phyloP scores from a whole-genome alignment of 2,888 invertebrate genomes.

The Leptarthrus brevirostris region DNA sequence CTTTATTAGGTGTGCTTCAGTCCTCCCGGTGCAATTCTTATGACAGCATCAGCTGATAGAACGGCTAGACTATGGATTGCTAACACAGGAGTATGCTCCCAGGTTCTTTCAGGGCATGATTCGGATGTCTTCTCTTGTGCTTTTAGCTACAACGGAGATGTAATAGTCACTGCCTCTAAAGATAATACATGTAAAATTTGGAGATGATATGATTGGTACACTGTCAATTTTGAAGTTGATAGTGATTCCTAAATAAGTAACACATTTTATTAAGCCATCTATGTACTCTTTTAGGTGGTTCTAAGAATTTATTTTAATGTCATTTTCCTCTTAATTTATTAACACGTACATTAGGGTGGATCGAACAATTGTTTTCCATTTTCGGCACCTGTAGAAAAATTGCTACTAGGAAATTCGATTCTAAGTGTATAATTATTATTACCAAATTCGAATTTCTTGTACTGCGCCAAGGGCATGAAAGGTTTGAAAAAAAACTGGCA shows the following conservation, averaged over 20 bases:
- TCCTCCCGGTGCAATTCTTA: conserved; percentile 78
- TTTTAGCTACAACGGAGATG: conserved; percentile 82
- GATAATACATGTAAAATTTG: conserved; percentile 85
- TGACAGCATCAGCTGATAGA: conserved; percentile 82
- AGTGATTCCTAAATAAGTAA: conserved; percentile 20
- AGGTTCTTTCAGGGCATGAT: conserved; percentile 80
- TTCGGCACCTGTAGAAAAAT: no score
- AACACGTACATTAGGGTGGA: no score
- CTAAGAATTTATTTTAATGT: no score
- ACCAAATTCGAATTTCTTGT: no score
- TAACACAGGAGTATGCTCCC: conserved; percentile 75
- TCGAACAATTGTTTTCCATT: no score
- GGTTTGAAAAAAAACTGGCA: no score
- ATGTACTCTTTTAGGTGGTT: no score
- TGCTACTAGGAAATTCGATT: no score
- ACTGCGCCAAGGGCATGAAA: no score
- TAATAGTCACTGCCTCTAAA: conserved; percentile 83
- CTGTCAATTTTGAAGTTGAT: conserved; percentile 58
- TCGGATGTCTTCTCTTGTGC: conserved; percentile 87
- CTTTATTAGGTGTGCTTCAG: conserved; percentile 81
- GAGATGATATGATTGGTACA: conserved; percentile 79
- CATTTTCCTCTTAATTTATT: no score
- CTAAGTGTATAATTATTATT: no score
- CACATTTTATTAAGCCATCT: no score
- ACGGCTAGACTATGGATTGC: conserved; percentile 79